These are phyloP conservation scores for Syngnathus rostellatus DNA, from an alignment of 2,797 vertebrate genomes.

Conservation along the genomic window DNA sequence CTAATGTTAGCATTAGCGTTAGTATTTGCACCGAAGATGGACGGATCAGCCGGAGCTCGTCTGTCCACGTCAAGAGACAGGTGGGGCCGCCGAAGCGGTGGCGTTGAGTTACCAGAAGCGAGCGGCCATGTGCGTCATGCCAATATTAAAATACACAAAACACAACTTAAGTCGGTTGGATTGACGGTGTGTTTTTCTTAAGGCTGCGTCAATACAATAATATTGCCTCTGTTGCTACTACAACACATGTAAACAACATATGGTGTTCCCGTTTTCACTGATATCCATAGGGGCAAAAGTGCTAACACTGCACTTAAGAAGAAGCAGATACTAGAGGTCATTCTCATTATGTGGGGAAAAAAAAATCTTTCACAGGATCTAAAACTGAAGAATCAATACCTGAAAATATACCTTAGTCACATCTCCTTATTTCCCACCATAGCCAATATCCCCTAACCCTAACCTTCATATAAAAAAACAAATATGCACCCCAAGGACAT, in stretches of 20 bases:
- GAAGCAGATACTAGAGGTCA: neutral
- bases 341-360: no score
- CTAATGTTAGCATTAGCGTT: slow-evolving; percentile 62
- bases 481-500: slow-evolving; percentile 4
- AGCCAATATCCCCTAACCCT: neutral
- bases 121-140: slow-evolving; percentile 51
- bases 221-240: slow-evolving; percentile 4
- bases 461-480: neutral
- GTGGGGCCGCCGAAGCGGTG: slow-evolving; percentile 54
- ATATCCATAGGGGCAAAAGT: slow-evolving; percentile 1
- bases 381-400: no score
- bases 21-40: slow-evolving; percentile 59
- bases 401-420: neutral
- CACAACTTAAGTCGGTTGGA: slow-evolving; percentile 23
- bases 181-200: slow-evolving; percentile 17
- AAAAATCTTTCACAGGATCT: no score
- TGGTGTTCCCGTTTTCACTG: neutral
- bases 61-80: slow-evolving; percentile 68
- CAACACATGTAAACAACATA: neutral
- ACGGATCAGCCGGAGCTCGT: slow-evolving; percentile 53
- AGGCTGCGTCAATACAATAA: slow-evolving; percentile 9
- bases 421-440: neutral
- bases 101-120: slow-evolving; percentile 58
- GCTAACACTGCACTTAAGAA: no score
- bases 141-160: slow-evolving; percentile 39